Conservation (phyloP, 1,140 invertebrate species). For the Chymomyza costata region DNA sequence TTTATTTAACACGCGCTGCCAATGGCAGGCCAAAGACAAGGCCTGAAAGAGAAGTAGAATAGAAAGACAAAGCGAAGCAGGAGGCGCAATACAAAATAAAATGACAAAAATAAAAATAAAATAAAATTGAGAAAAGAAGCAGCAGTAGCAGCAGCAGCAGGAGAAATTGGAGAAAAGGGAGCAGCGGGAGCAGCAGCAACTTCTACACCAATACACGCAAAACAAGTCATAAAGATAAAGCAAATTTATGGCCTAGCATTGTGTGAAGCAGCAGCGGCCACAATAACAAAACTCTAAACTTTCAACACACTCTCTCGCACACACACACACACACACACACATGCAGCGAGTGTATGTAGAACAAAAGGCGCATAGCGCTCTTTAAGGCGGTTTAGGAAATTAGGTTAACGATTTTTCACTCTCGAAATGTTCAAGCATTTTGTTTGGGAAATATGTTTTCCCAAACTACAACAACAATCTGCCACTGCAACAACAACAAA, state of each 20-base stretch:
- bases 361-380: too few relatives aligned
- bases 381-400: constrained; percentile 38
- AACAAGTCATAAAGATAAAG: constrained; percentile 73
- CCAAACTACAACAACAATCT: constrained; percentile 15
- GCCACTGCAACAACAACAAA: background rate
- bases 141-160: constrained; percentile 3
- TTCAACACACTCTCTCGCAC: too few relatives aligned
- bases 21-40: too few relatives aligned
- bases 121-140: constrained; percentile 10
- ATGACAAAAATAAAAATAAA: constrained; percentile 12
- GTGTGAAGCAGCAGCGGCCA: constrained; percentile 40
- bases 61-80: too few relatives aligned
- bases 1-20: constrained; percentile 54
- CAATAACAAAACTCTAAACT: constrained; percentile 38
- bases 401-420: constrained; percentile 73
- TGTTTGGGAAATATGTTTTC: constrained; percentile 57
- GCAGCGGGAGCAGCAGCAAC: too few relatives aligned
- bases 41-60: constrained; percentile 8
- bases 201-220: too few relatives aligned
- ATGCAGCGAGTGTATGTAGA: too few relatives aligned
- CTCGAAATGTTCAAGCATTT: too few relatives aligned
- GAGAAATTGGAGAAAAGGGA: too few relatives aligned
- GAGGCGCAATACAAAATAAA: constrained; percentile 38
- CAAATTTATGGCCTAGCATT: constrained; percentile 63
- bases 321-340: too few relatives aligned